Base-by-base conservation (phyloP, 2,797 vertebrate genomes). In the Phataginus tetradactyla region DNA sequence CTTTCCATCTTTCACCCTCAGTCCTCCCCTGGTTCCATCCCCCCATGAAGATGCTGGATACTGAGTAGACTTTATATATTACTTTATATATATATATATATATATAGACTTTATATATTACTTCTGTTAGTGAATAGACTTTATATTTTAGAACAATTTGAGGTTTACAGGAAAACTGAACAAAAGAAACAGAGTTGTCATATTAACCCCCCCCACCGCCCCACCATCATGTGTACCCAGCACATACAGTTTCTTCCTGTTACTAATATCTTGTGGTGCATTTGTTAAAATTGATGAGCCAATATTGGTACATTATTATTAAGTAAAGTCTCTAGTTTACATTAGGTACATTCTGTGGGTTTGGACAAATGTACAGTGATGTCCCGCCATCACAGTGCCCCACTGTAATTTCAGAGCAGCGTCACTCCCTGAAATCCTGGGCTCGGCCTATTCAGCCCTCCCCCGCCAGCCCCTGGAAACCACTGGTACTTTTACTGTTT, bases 231-330 rank as follows among this genome's bases (percentile, higher is more conserved):
- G 45, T 45, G 32, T 49, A 8, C 11, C 32, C 18, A 14, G 45
- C 49, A n/a, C 32, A 63, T n/a, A 10, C 0, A 0, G 18, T 37
- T 66, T 39, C 45, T 6, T 45, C 15, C 23, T 7, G 0, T 32
- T 23, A 10, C 42, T 27, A 20, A 57, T 5, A 5, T 87, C 49
- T 42, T 86, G 3, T 29, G 72, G 57, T 18, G 3, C 15, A 1
- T 51, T 59, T 18, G 11, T 63, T 53, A n/a, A 25, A 21, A 11
- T 13, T 29, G 11, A 39, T 15, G 32, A 59, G 18, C 32, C 29
- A 5, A 0, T 25, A 8, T 1, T 8, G 8, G 23, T 10, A 45
- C 12, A 1, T 37, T 7, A 3, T 11, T 66, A 53, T 20, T 15
- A 55, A 8, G 18, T 63, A 1, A 71, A 34, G 4, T 39, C 14